Evolutionary conservation across 2,797 vertebrate species (phyloP).

Genomic region (Enteromius anoplus): DNA sequence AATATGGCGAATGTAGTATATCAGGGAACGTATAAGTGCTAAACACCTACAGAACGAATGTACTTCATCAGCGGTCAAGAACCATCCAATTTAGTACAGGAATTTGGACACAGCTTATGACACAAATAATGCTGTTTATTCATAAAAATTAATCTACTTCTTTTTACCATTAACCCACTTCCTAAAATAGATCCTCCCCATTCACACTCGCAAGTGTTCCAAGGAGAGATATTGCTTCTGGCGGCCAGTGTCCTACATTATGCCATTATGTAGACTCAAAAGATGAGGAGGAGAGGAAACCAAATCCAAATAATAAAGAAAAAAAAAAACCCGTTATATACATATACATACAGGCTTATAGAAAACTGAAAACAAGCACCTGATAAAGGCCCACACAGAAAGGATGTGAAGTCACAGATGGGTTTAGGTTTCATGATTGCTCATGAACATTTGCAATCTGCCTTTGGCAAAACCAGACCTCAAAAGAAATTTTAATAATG

Average conservation of each 20-base stretch:
- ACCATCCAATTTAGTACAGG: not conserved
- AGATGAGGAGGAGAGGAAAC: conserved; percentile 54
- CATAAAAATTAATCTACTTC: conserved; percentile 73
- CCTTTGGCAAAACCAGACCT: not conserved
- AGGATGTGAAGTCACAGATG: conserved; percentile 40
- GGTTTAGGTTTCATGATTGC: not conserved
- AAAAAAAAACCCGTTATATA: conserved; percentile 38
- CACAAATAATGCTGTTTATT: conserved; percentile 77
- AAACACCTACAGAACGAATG: not conserved
- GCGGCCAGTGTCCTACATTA: conserved; percentile 81
- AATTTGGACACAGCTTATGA: conserved; percentile 56
- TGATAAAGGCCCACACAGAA: conserved; percentile 37
- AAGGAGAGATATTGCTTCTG: conserved; percentile 76
- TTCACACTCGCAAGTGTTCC: conserved; percentile 79
- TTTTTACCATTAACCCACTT: conserved; percentile 81
- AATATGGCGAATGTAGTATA: not conserved
- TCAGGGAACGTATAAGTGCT: not conserved
- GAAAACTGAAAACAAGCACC: conserved; percentile 58
- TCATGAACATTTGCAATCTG: conserved; percentile 1
- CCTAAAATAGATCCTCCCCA: conserved; percentile 79
- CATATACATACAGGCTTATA: conserved; percentile 55
- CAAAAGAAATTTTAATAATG: not conserved
- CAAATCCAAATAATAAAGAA: conserved; percentile 40
- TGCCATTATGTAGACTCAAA: conserved; percentile 78
- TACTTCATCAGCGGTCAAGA: not conserved